A percentile compares a stretch with the other conserved stretches of the same genome.
Conservation (phyloP, 2,113 vertebrate genomes). For the Dasyornis broadbenti region DNA sequence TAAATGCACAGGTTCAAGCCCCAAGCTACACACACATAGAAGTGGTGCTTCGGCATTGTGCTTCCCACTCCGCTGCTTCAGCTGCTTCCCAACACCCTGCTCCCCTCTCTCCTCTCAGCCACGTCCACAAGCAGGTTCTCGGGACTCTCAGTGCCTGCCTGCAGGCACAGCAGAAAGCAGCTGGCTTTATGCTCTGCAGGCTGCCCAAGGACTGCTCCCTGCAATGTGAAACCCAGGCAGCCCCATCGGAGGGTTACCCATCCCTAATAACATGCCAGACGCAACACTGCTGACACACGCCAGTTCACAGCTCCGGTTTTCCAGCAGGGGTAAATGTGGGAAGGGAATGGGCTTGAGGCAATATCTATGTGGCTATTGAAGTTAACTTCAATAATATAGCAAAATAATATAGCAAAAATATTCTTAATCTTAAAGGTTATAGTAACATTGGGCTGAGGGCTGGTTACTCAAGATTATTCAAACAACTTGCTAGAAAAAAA, state of each 20-base stretch:
- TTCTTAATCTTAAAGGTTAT: background rate
- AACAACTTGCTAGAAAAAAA: background rate
- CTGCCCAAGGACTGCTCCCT: background rate
- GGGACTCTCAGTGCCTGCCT: background rate
- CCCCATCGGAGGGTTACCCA: background rate
- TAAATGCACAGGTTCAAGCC: background rate
- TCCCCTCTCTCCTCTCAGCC: background rate
- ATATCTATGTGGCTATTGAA: fast-evolving
- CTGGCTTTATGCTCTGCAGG: background rate
- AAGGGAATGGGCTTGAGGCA: background rate
- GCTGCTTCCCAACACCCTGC: background rate
- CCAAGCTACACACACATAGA: fast-evolving
- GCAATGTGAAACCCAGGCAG: background rate
- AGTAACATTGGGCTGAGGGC: background rate
- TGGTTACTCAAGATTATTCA: background rate
- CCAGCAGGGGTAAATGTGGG: background rate
- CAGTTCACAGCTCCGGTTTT: background rate
- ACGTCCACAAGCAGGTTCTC: fast-evolving
- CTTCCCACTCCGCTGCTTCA: background rate
- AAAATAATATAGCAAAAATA: background rate
- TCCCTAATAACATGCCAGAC: fast-evolving
- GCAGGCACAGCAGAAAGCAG: background rate
- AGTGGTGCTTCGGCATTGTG: background rate
- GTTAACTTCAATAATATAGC: no score
- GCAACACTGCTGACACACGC: fast-evolving